Base-by-base conservation (phyloP, 2,113 vertebrate species). In the Callithrix jacchus region DNA sequence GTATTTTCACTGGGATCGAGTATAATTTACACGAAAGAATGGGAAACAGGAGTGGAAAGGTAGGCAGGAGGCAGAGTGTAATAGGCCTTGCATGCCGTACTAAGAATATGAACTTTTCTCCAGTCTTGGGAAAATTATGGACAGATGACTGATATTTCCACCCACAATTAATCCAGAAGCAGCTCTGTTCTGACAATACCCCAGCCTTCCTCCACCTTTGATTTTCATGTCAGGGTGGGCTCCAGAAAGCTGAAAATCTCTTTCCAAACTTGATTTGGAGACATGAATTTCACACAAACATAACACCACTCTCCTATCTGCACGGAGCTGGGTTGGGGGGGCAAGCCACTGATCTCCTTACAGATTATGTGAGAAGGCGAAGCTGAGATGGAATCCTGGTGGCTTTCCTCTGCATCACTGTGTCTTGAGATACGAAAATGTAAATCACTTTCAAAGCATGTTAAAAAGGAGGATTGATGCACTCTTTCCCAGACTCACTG, bases 31-130 rank as follows among this genome's bases (percentile, higher is more conserved):
- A 45, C 8, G 58, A 68, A 8, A 66, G 20, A 82, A 71, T 27
- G 49, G 37, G 13, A 82, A 71, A 71, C 49, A 45, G 37, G 27
- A n/a, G 20, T 45, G 37, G 30, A 45, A 56, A 47, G 37, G 2
- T 20, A 92, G 90, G 4, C 40, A 45, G 6, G 21, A 27, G 32
- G 23, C 23, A 49, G 45, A 45, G 18, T n/a, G 30, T 49, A 10
- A 30, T 12, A 12, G 6, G 23, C 2, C 8, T 12, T 18, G 37
- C 40, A n/a, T 17, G 0, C 23, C 21, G 58, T 23, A 4, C 30
- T 73, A n/a, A 71, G 32, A 25, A 18, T 47, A 20, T 37, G 30
- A 6, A 10, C 37, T n/a, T 87, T 9, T 27, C 9, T 61, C 61
- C 61, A 85, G 3, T 18, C 49, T 73, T 21, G n/a, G 49, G 52